These are phyloP conservation scores for Drosophila melanocephala DNA, from an alignment of 2,888 invertebrate genomes.

Conservation along the genomic window DNA sequence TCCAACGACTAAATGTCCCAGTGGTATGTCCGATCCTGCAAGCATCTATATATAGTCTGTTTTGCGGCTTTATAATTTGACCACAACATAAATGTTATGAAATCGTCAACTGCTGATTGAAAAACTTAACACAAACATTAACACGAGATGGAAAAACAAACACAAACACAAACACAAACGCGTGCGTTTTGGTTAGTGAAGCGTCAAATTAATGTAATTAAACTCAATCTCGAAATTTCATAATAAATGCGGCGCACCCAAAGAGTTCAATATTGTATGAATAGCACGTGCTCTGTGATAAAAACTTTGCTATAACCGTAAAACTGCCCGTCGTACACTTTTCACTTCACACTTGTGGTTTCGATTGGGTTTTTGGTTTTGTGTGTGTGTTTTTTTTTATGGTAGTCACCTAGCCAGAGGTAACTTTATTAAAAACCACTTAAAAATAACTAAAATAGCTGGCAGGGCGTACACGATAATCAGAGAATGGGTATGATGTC, in stretches of 20 bases:
- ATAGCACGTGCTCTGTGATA: conserved; percentile 24
- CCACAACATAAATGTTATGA: conserved; percentile 35
- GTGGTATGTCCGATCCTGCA: neutral
- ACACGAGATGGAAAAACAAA: conserved; percentile 2
- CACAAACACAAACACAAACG: neutral
- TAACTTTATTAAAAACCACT: conserved; percentile 81
- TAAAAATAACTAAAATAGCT: conserved; percentile 78
- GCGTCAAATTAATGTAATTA: conserved; percentile 67
- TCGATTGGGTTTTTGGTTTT: conserved; percentile 14
- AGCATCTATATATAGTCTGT: neutral
- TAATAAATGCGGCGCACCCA: conserved; percentile 51
- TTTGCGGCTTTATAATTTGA: conserved; percentile 42
- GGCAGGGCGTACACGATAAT: conserved; percentile 37
- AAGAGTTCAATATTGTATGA: conserved; percentile 22
- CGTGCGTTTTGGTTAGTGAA: conserved; percentile 24
- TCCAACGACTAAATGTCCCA: neutral
- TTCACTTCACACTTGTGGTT: conserved; percentile 49
- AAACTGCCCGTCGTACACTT: conserved; percentile 43
- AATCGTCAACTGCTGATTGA: conserved; percentile 49
- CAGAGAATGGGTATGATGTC: conserved; percentile 14
- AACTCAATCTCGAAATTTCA: conserved; percentile 54
- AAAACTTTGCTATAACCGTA: conserved; percentile 59
- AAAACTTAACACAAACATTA: conserved; percentile 50
- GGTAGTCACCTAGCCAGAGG: conserved; percentile 35
- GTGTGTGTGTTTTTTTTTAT: conserved; percentile 4